Percentiles rank a stretch among this genome's conserved stretches.
Evolutionary conservation across 2,797 vertebrate genomes (phyloP).

Genomic region (Gallirallus australis): DNA sequence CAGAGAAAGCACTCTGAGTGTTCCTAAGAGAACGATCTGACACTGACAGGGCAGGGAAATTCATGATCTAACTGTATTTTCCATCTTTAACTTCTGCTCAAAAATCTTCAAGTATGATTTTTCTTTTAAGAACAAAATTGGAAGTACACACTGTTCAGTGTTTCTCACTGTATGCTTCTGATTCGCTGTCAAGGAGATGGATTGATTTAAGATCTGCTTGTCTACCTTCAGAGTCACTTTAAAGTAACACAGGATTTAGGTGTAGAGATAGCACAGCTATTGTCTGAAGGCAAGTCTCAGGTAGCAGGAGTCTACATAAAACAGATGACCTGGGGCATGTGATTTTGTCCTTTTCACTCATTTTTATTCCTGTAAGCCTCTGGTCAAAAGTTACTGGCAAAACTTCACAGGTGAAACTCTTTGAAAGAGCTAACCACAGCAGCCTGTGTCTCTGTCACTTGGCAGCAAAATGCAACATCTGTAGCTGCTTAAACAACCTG

Average conservation of each 20-base stretch:
- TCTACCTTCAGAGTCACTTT: not conserved
- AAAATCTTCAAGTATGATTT: conserved; percentile 20
- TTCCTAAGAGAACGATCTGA: conserved; percentile 25
- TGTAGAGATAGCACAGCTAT: not conserved
- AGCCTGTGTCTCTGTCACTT: not conserved
- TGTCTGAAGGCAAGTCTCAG: not conserved
- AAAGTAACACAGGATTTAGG: not conserved
- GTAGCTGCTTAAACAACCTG: conserved; percentile 12
- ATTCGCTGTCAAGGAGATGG: not conserved
- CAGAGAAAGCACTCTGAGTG: conserved; percentile 1
- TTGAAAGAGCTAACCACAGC: not conserved
- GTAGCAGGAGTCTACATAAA: not conserved
- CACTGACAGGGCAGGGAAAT: not conserved
- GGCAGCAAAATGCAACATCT: conserved; percentile 41
- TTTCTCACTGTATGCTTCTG: not conserved
- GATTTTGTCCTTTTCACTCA: not conserved
- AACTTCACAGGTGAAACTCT: conserved; percentile 34
- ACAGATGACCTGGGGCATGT: not conserved
- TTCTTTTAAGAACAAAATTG: conserved; percentile 23
- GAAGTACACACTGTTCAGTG: conserved; percentile 16
- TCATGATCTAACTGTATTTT: conserved; percentile 35
- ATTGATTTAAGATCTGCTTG: conserved; percentile 3
- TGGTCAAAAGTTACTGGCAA: conserved; percentile 42
- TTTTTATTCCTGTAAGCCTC: not conserved
- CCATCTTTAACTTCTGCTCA: conserved; percentile 23